Percentiles rank a stretch among this genome's conserved stretches.
These are phyloP conservation scores for Frankliniella fusca DNA, from an alignment of 2,888 invertebrate genomes.

Conservation along the genomic window DNA sequence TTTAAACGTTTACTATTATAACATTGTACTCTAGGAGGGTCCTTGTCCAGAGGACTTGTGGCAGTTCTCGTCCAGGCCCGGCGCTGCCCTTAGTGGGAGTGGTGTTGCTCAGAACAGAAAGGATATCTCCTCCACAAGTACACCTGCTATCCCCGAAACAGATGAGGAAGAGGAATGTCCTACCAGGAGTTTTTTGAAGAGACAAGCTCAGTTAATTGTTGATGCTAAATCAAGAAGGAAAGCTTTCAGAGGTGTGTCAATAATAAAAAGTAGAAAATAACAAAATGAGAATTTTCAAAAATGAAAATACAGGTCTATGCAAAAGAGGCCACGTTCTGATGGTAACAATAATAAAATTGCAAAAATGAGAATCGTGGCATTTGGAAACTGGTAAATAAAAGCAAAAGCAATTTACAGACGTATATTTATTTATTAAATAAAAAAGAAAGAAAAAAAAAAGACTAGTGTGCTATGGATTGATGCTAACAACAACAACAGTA, in stretches of 20 bases:
- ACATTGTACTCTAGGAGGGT: neutral
- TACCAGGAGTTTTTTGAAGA: constrained; percentile 70
- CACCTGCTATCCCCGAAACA: constrained; percentile 23
- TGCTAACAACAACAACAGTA: too few relatives aligned
- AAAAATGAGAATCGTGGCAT: too few relatives aligned
- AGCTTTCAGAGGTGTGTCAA: constrained; percentile 50
- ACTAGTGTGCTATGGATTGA: too few relatives aligned
- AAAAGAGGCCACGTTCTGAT: too few relatives aligned
- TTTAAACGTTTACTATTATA: neutral
- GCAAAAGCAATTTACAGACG: too few relatives aligned
- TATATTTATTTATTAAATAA: too few relatives aligned
- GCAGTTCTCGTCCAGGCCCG: constrained; percentile 3
- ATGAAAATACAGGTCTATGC: too few relatives aligned
- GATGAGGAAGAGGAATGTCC: constrained; percentile 84
- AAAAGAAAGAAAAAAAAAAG: too few relatives aligned
- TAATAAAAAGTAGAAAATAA: constrained; percentile 16
- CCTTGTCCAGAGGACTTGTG: constrained; percentile 2
- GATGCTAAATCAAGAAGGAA: constrained; percentile 78
- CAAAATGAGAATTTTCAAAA: too few relatives aligned
- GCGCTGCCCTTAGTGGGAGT: constrained; percentile 2
- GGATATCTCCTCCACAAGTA: neutral
- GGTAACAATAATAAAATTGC: too few relatives aligned
- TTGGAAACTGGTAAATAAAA: too few relatives aligned
- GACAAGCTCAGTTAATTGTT: constrained; percentile 76
- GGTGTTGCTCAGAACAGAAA: constrained; percentile 22